Evolutionary conservation across 2,888 invertebrate genomes (phyloP), one percentile per base, ranked within the genome.

Genomic region (Allygus modestus): DNA sequence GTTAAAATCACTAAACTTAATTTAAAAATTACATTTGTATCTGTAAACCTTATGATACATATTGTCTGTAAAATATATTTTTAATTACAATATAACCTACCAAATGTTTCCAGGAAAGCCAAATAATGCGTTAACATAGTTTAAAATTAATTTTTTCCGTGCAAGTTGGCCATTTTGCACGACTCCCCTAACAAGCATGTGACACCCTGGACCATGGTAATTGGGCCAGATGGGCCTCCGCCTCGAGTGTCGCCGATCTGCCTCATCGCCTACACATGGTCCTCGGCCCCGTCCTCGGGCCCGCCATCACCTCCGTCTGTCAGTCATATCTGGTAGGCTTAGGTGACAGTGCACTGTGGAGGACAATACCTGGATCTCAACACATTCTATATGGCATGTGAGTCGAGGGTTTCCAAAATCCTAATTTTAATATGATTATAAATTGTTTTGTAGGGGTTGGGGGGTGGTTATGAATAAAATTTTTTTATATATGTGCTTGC

Each of bases 211-310:
- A 69, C 69, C 69, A 69, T 31, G 69, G 23, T 73, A 73, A 73
- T 73, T 73, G 73, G 73, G 43, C 73, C 73, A 73, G 73, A 73
- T 73, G 73, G 20, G 54, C 37, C 37, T 26, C 26, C 5, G 23
- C 65, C 31, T 20, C n/a, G 71, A 23, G 20, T 61, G 61, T 61
- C 28, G 61, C 33, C 41, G 73, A 73, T 73, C 43, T 41, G 73
- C 73, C 43, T 20, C 73, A 73, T 73, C 73, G 73, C 37, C 73
- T 41, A 5, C 73, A 73, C 41, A 43, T 73, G 73, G 41, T 20
- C 73, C 73, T 73, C 20, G 37, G 73, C 17, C 43, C 43, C 15
- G 73, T 5, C 23, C 1, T 43, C 20, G 20, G 1, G 54, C 43
- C 69, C 33, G 1, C 12, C 31, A 28, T 69, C 31, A n/a, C 5